A percentile compares a stretch with the other conserved stretches of the same genome.
Evolutionary conservation across 2,797 vertebrate species (phyloP).

Genomic region (Lithobates sylvaticus): DNA sequence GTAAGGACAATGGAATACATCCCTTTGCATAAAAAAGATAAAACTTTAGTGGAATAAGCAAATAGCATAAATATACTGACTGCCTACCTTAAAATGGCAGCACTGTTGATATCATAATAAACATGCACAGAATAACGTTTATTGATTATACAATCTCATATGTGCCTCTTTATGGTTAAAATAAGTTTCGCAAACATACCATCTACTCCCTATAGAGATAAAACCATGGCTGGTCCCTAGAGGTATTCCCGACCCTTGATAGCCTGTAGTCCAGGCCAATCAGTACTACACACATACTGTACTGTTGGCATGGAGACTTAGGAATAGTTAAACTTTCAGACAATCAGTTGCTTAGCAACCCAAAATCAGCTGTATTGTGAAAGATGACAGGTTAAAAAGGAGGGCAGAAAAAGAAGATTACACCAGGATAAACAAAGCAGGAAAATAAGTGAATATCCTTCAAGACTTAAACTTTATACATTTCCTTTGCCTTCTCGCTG

Average conservation of each 20-base stretch:
- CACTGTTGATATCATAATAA: too few relatives aligned
- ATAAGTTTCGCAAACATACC: slow-evolving; percentile 4
- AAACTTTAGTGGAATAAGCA: too few relatives aligned
- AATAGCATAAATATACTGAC: background rate
- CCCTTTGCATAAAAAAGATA: too few relatives aligned
- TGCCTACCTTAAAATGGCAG: background rate
- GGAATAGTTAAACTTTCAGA: slow-evolving; percentile 41
- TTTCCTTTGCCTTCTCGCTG: too few relatives aligned
- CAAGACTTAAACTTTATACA: slow-evolving; percentile 31
- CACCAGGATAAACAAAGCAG: slow-evolving; percentile 43
- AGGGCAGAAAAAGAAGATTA: slow-evolving; percentile 55
- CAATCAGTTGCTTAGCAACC: slow-evolving; percentile 60
- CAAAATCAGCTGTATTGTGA: slow-evolving; percentile 52
- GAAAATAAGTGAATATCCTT: slow-evolving; percentile 52
- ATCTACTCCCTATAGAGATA: background rate
- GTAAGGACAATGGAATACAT: too few relatives aligned
- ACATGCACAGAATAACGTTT: too few relatives aligned
- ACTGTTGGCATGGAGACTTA: slow-evolving; percentile 55
- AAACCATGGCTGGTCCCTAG: slow-evolving; percentile 8
- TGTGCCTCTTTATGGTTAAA: background rate
- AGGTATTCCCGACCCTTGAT: slow-evolving; percentile 20
- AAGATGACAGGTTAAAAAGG: slow-evolving; percentile 55
- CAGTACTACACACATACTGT: slow-evolving; percentile 18
- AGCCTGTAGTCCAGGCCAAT: background rate
- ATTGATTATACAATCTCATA: background rate